Conservation (phyloP, 2,888 invertebrate species). For the Amphipyra tragopoginis region DNA sequence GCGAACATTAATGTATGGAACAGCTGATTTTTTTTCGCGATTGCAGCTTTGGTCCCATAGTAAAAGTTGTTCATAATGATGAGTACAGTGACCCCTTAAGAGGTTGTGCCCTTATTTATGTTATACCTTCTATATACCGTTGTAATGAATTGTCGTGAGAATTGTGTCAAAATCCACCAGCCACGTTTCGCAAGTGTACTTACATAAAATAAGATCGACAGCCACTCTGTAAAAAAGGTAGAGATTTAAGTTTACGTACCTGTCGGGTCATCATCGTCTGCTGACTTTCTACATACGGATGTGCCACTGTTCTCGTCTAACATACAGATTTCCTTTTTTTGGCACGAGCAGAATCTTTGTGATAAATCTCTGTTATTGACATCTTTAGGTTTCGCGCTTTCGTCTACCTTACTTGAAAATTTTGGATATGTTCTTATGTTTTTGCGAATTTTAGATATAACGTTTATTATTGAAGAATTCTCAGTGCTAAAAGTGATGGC, state of each 20-base stretch:
- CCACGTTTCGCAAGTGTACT: too few species aligned
- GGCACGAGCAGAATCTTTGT: slow-evolving; percentile 87
- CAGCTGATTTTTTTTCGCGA: too few species aligned
- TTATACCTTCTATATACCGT: too few species aligned
- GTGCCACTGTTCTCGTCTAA: slow-evolving; percentile 90
- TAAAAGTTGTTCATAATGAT: too few species aligned
- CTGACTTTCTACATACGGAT: slow-evolving; percentile 87
- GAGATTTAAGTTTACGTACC: slow-evolving; percentile 71
- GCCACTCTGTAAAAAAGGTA: not conserved
- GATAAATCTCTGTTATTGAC: slow-evolving; percentile 81
- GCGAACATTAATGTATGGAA: too few species aligned
- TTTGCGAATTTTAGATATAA: slow-evolving; percentile 82
- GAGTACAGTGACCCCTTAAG: too few species aligned
- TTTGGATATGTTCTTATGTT: slow-evolving; percentile 85
- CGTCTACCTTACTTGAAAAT: slow-evolving; percentile 66
- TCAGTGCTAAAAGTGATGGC: slow-evolving; percentile 62
- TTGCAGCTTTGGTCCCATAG: too few species aligned
- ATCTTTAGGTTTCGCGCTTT: slow-evolving; percentile 74
- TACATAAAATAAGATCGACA: not conserved
- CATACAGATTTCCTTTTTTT: slow-evolving; percentile 91
- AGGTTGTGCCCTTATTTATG: too few species aligned
- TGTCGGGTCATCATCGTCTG: slow-evolving; percentile 90
- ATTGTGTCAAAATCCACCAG: too few species aligned
- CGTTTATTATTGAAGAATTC: slow-evolving; percentile 68
- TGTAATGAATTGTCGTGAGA: too few species aligned